These are phyloP conservation scores for Naja naja DNA, from an alignment of 2,113 vertebrate genomes.

Conservation along the genomic window DNA sequence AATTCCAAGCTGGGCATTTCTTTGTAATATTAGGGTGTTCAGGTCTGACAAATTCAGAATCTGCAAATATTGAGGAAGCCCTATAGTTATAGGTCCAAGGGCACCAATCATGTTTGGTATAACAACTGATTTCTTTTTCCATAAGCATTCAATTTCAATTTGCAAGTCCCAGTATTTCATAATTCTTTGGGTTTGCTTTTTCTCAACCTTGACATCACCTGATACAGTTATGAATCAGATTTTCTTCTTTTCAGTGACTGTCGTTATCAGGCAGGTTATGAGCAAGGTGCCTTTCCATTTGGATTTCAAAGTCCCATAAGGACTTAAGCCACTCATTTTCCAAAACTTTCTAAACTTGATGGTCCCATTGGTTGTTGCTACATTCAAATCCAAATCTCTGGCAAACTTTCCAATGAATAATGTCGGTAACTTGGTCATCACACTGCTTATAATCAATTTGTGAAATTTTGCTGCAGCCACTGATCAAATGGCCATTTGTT, in stretches of 20 bases:
- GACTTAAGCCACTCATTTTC: background rate
- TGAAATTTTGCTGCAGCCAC: background rate
- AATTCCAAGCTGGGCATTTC: too few relatives aligned
- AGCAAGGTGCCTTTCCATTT: background rate
- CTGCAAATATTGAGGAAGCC: too few relatives aligned
- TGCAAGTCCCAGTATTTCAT: too few relatives aligned
- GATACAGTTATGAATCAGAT: background rate
- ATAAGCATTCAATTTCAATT: too few relatives aligned
- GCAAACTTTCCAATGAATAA: background rate
- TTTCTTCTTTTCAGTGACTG: background rate
- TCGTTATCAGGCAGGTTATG: background rate
- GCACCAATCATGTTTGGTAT: too few relatives aligned
- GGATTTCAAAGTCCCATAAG: background rate
- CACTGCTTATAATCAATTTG: background rate
- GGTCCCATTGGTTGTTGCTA: background rate
- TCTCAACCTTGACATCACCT: background rate
- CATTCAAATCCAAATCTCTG: background rate
- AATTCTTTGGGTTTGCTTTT: background rate
- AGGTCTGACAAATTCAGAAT: too few relatives aligned
- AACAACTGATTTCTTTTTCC: too few relatives aligned
- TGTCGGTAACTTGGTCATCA: background rate
- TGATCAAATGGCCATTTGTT: background rate
- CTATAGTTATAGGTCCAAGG: too few relatives aligned
- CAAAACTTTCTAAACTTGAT: background rate
- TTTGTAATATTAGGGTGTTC: too few relatives aligned